Evolutionary conservation across 1,140 invertebrate species (phyloP).

Genomic region (Phthorimaea operculella): DNA sequence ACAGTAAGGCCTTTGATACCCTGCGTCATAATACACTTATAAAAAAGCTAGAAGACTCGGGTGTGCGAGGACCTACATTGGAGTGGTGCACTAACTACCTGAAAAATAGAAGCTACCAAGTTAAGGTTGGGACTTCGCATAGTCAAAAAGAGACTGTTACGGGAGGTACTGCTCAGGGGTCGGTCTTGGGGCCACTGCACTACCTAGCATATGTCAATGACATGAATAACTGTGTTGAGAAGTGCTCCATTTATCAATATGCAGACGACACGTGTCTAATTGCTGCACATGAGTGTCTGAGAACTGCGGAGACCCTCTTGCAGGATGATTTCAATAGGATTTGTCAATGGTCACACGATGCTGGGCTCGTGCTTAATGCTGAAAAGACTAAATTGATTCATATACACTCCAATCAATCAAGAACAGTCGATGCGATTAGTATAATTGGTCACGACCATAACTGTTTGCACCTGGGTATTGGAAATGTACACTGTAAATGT

Average conservation of each 20-base stretch:
- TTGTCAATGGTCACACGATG: background rate
- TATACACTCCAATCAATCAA: background rate
- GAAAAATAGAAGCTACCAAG: background rate
- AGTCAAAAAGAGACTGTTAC: background rate
- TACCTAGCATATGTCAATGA: background rate
- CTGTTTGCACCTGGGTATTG: background rate
- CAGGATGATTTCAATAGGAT: background rate
- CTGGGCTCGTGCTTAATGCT: background rate
- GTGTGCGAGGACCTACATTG: background rate
- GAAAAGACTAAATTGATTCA: background rate
- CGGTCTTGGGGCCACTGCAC: background rate
- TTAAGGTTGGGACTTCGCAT: background rate
- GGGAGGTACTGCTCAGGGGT: background rate
- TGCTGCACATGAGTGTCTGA: background rate
- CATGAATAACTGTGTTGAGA: background rate
- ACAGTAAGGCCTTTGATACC: conserved; percentile 1
- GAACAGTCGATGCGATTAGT: background rate
- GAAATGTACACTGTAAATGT: background rate
- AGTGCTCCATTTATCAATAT: background rate
- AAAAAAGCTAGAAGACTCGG: background rate
- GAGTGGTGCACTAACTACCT: background rate
- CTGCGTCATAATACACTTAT: background rate
- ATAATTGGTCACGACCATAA: background rate
- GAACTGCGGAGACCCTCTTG: background rate
- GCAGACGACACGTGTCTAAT: conserved; percentile 1